Evolutionary conservation across 2,113 vertebrate genomes (phyloP).

Genomic region (Coracopsis vasa): DNA sequence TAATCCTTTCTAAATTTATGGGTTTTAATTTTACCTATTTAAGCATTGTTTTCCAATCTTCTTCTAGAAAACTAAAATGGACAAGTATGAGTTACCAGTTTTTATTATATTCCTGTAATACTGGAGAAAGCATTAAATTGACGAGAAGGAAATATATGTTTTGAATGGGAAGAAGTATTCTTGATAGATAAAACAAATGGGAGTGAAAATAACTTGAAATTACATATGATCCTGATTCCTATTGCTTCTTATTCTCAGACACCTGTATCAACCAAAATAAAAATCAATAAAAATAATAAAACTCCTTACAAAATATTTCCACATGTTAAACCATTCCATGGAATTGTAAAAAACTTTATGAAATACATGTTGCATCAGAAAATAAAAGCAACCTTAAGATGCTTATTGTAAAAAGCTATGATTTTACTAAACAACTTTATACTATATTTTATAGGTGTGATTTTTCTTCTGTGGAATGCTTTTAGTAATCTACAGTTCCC

Average conservation of each 20-base stretch:
- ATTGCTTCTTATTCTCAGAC: not conserved
- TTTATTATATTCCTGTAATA: not conserved
- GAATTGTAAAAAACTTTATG: not conserved
- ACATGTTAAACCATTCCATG: not conserved
- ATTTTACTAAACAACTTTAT: not conserved
- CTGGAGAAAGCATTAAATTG: not conserved
- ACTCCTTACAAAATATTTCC: not conserved
- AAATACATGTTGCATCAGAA: not conserved
- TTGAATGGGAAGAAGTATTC: not conserved
- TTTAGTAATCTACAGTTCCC: not conserved
- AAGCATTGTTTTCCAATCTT: not conserved
- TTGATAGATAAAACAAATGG: not conserved
- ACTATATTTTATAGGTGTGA: not conserved
- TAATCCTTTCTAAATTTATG: not conserved
- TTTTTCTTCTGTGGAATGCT: not conserved
- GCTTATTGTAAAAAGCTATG: not conserved
- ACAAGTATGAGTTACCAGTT: not conserved
- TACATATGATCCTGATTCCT: not conserved
- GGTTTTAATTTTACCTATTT: not conserved
- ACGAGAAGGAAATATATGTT: not conserved
- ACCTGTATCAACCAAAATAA: not conserved
- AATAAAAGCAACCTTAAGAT: not conserved
- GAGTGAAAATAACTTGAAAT: not conserved
- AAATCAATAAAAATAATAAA: not conserved
- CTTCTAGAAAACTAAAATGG: not conserved